phyloP scores from a whole-genome alignment of 2,888 invertebrate genomes.

The Caenorhabditis zanzibari region DNA sequence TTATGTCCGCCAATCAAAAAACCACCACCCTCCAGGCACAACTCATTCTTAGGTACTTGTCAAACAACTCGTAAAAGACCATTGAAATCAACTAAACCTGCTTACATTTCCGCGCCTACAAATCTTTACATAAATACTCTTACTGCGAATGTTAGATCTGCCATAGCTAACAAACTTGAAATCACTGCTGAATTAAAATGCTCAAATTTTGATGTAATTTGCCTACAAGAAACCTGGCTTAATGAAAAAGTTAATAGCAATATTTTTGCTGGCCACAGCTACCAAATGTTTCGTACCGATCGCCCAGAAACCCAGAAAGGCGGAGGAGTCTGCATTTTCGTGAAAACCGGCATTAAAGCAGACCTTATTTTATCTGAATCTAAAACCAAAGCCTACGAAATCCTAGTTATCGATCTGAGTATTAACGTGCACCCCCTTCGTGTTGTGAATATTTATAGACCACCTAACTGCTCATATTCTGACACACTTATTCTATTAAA shows the following conservation, averaged over 20 bases:
- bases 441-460: not conserved
- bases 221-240: not conserved
- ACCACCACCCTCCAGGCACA: too few relatives aligned
- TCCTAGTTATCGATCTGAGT: not conserved
- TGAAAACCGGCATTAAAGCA: not conserved
- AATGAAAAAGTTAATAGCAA: not conserved
- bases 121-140: too few relatives aligned
- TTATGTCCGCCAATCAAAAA: too few relatives aligned
- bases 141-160: too few relatives aligned
- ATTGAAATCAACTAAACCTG: too few relatives aligned
- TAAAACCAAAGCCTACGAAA: not conserved
- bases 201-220: not conserved
- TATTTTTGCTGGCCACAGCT: not conserved
- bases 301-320: not conserved
- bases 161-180: too few relatives aligned
- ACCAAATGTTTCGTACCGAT: not conserved
- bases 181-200: too few relatives aligned
- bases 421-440: not conserved
- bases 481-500: not conserved
- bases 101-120: too few relatives aligned
- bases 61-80: too few relatives aligned
- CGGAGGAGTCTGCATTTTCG: not conserved
- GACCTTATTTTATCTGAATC: not conserved
- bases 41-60: too few relatives aligned
- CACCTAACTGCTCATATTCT: not conserved